phyloP scores from a whole-genome alignment of 1,140 invertebrate genomes.

The Battus philenor region DNA sequence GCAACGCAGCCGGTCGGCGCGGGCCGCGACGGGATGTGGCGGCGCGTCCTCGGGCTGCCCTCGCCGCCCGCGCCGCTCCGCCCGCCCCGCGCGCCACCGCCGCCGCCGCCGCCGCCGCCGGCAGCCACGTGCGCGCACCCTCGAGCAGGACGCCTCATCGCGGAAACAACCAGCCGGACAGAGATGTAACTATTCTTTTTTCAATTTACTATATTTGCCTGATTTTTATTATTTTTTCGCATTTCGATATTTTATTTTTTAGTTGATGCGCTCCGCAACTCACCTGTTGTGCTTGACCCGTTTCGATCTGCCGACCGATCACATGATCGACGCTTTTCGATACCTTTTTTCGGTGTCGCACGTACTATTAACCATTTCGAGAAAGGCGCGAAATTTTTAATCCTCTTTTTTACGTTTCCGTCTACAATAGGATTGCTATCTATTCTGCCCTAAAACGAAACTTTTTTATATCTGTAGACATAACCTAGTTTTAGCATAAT shows the following conservation, averaged over 20 bases:
- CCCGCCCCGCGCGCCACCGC: conserved; percentile 17
- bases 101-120: conserved; percentile 37
- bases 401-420: conserved; percentile 5
- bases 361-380: conserved; percentile 26
- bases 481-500: too few relatives aligned
- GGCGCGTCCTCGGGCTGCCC: conserved; percentile 31
- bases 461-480: too few relatives aligned
- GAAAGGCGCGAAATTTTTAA: conserved; percentile 19
- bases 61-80: conserved; percentile 29
- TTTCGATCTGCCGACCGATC: conserved; percentile 68
- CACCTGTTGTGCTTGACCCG: conserved; percentile 75
- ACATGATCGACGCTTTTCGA: conserved; percentile 67
- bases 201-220: conserved; percentile 72
- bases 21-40: conserved; percentile 70
- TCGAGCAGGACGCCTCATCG: conserved; percentile 45
- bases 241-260: conserved; percentile 77
- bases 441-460: too few relatives aligned
- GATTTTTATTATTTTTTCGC: conserved; percentile 76
- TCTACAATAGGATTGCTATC: not conserved
- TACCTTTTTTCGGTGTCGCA: conserved; percentile 42
- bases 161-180: conserved; percentile 22
- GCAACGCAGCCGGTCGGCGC: conserved; percentile 72
- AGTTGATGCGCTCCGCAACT: conserved; percentile 73
- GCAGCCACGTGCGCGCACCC: conserved; percentile 65
- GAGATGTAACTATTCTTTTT: conserved; percentile 64